Base-by-base conservation (phyloP, 2,113 vertebrate genomes). In the Nanorana parkeri region DNA sequence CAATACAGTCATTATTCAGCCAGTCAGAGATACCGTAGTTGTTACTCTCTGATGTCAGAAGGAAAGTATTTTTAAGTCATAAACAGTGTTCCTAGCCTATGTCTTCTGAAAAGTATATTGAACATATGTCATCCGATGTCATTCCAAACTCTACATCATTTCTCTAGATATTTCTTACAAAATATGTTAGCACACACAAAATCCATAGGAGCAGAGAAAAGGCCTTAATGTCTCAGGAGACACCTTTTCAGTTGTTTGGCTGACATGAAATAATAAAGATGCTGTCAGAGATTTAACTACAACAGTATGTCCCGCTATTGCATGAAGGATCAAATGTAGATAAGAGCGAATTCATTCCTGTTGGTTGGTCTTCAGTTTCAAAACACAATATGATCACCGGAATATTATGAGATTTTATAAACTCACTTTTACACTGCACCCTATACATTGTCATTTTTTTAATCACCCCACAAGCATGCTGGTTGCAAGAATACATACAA, bases 241-340 rank as follows among this genome's bases (percentile, higher is more conserved):
- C 54, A 66, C 71, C 63, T 75, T 74, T 82, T 82, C 80, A 82
- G 26, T 82, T 75, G 71, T 67, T 82, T 75, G 72, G 71, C 23
- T 82, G 80, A 82, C 80, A 82, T 66, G 41, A 67, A 75, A 82
- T 67, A 82, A 82, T 73, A 82, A 82, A 82, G 77, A 26, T 60
- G 61, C 80, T 26, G 71, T 75, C 71, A 67, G 28, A 26, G 15
- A 11, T 28, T 60, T 74, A 82, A 82, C 80, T 67, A 68, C 54
- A 75, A 82, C 71, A 67, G 19, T 26, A 63, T 82, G 69, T 61
- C 41, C 32, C 2, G 7, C 23, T 36, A 73, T 82, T 52, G 19
- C 29, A 58, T 32, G 28, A 23, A 28, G 52, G 55, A 80, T 82
- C 51, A 47, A 29, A 68, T 75, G 17, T 19, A 75, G 71, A 82